Base-by-base conservation (phyloP, 1,140 invertebrate genomes). In the Octopus sinensis region DNA sequence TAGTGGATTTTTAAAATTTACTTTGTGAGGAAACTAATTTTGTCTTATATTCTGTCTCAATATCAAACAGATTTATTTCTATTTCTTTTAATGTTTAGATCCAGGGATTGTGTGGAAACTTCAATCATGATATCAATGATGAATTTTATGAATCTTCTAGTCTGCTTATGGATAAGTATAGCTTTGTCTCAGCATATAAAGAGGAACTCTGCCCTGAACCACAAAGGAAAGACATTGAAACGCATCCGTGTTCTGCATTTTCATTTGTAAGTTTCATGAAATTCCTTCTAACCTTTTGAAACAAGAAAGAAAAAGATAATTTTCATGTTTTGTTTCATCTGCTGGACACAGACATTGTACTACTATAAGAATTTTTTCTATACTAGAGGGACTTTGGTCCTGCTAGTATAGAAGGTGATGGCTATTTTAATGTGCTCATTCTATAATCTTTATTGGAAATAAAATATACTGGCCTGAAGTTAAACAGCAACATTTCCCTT, bases 21-120 rank as follows among this genome's bases (percentile, higher is more conserved):
- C n/a, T n/a, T 43, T 43, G 30, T 43, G 1, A 43, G 30, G 30
- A 43, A 43, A 43, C 30, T 43, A 43, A 43, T 43, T 43, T 43
- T 43, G 30, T 43, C 30, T 43, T 43, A 43, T 43, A 43, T 43
- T 43, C 30, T 43, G 30, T 43, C 30, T 43, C 30, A 43, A 13
- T 68, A 13, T 68, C 62, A 68, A 12, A 68, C 62, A 68, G 1
- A 3, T 68, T 13, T 68, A 68, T 68, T n/a, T 68, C n/a, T 12
- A 68, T 13, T 13, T 13, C 12, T n/a, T 68, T 1, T 12, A 68
- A 68, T 68, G 1, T 53, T 5, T 17, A 77, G 76, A 53, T 77
- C 43, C 76, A 77, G 43, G 76, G 76, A 52, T 51, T 77, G 17
- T 77, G 76, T 77, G 76, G 76, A 9, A 30, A 77, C 17, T 77